Evolutionary conservation across 1,140 invertebrate genomes (phyloP).

Genomic region (Caerostris extrusa): DNA sequence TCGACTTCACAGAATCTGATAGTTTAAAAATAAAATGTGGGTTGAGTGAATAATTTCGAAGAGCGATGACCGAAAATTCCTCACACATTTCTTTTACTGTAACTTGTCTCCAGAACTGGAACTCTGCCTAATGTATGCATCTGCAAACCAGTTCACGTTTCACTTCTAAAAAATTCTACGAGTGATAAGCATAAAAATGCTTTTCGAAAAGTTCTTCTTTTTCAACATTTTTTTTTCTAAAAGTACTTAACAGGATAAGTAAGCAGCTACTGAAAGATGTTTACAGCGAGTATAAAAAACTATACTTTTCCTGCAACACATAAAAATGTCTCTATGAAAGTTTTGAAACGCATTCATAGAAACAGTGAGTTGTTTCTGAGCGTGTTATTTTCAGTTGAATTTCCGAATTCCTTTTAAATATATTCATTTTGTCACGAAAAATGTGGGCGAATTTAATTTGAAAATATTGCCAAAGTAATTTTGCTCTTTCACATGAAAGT

Average conservation of each 20-base stretch:
- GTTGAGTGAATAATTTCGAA: background rate
- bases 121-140: constrained; percentile 34
- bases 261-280: background rate
- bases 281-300: background rate
- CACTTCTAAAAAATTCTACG: background rate
- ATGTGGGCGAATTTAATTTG: too few species aligned
- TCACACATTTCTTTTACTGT: background rate
- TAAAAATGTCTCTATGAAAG: constrained; percentile 6
- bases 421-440: background rate
- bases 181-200: background rate
- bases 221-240: background rate
- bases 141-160: constrained; percentile 18
- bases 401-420: background rate
- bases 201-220: background rate
- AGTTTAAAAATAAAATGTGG: background rate
- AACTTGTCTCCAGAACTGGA: background rate
- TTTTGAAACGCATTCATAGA: background rate
- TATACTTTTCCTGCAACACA: background rate
- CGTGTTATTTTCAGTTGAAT: background rate
- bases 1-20: background rate
- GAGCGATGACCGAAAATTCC: constrained; percentile 17
- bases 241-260: background rate
- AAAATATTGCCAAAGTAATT: too few species aligned
- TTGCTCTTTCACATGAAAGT: too few species aligned
- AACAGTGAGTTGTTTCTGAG: background rate